Evolutionary conservation across 2,888 invertebrate genomes (phyloP), one percentile per base, ranked within the genome.

Genomic region (Ormyrus labotus): DNA sequence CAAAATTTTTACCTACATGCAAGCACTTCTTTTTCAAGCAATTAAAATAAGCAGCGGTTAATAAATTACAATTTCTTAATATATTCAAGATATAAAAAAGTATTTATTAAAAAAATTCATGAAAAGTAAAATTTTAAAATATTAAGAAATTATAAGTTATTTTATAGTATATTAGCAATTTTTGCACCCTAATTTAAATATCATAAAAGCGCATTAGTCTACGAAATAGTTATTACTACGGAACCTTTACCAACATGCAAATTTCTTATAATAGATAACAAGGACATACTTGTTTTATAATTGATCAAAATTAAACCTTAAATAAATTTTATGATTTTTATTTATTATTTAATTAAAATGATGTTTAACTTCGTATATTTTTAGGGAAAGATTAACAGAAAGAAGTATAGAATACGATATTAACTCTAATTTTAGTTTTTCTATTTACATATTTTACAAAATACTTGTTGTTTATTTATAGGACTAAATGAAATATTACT

Each of bases 1-100:
- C 48, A 19, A 83, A 75, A 79, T 83, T 65, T 72, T 80, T 71
- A 81, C 53, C 83, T 81, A 86, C 88, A 87, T 88, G 88, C 88
- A 70, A 61, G 34, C 65, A 55, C 34, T 48, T 58, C n/a, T 65
- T 65, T 45, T 53, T 13, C 53, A 69, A 73, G 68, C 73, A 63
- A 61, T 47, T 63, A 76, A 34, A 61, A 13, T 60, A 61, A 70
- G 68, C 45, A 73, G 61, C 55, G 64, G 64, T 68, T 65, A 47
- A 53, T 48, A 57, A 55, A 71, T 65, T 78, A 72, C 10, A 73
- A 65, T 48, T 50, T 63, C 67, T 72, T 53, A 61, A 69, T 61
- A 10, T 5, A 58, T 61, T 65, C 45, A 6, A 10, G 58, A 67
- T 19, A 11, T 13, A 67, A 9, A 57, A 55, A 50, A 57, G 34